A percentile compares a stretch with the other conserved stretches of the same genome.
Evolutionary conservation across 1,140 invertebrate species (phyloP).

Genomic region (Caenorhabditis briggsae): DNA sequence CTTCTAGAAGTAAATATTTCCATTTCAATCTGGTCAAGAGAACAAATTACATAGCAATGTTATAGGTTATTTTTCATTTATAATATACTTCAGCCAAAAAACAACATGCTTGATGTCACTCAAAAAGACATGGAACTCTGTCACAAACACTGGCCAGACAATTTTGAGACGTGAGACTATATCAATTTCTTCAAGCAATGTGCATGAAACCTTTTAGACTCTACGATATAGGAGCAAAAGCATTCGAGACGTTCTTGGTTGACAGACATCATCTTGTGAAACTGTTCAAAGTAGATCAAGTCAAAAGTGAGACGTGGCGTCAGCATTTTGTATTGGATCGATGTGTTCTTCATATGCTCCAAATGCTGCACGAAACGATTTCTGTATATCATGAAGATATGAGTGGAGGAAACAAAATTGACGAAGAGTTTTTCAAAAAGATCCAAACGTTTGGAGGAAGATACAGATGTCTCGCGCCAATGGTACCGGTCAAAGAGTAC

Average conservation of each 20-base stretch:
- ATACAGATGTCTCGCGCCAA: background rate
- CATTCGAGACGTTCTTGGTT: constrained; percentile 9
- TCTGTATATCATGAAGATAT: background rate
- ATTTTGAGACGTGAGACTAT: background rate
- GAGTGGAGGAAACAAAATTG: background rate
- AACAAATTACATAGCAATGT: background rate
- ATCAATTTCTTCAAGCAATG: no score
- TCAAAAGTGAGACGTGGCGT: background rate
- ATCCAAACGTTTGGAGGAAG: constrained; percentile 7
- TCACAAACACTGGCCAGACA: constrained; percentile 40
- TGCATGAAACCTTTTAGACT: background rate
- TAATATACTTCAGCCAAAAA: background rate
- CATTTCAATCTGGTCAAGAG: no score
- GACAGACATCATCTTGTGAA: background rate
- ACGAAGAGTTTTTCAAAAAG: background rate
- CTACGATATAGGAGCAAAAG: constrained; percentile 4
- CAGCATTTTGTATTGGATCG: constrained; percentile 28
- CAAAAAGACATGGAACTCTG: constrained; percentile 1
- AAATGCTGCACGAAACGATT: constrained; percentile 6
- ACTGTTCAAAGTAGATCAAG: constrained; percentile 26
- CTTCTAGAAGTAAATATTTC: no score
- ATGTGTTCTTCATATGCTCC: constrained; percentile 31
- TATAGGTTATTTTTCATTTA: no score
- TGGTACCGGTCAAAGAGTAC: background rate
- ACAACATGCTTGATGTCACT: background rate